Evolutionary conservation across 2,113 vertebrate genomes (phyloP).

Genomic region (Xiphophorus maculatus): DNA sequence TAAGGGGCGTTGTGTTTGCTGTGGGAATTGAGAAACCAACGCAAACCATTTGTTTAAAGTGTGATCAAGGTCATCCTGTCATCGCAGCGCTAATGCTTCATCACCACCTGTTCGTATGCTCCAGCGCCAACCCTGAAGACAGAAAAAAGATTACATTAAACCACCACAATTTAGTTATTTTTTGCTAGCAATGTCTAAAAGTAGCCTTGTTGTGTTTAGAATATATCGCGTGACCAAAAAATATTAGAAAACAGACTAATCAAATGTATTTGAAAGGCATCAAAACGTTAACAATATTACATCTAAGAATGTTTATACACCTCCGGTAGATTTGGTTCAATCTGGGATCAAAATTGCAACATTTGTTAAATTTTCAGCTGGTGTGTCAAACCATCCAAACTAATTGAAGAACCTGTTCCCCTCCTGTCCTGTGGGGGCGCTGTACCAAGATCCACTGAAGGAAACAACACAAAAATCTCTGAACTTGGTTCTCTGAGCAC

Average conservation of each 20-base stretch:
- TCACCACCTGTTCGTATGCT: slow-evolving; percentile 95
- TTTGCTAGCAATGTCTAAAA: neutral
- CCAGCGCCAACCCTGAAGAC: slow-evolving; percentile 87
- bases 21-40: slow-evolving; percentile 41
- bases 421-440: too few species aligned
- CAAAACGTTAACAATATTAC: too few species aligned
- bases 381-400: too few species aligned
- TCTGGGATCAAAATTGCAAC: too few species aligned
- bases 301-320: too few species aligned
- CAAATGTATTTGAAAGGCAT: neutral
- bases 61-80: slow-evolving; percentile 24
- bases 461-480: too few species aligned
- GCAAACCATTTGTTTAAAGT: slow-evolving; percentile 16
- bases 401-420: too few species aligned
- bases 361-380: too few species aligned
- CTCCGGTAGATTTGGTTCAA: too few species aligned
- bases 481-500: too few species aligned
- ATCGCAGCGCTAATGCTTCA: slow-evolving; percentile 75
- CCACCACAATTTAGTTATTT: neutral
- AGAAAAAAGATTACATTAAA: neutral
- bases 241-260: too few species aligned
- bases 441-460: too few species aligned
- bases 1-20: neutral
- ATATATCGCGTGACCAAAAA: neutral
- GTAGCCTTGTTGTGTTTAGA: neutral